These are phyloP conservation scores for Onychomys torridus DNA, from an alignment of 2,797 vertebrate genomes.

Conservation along the genomic window DNA sequence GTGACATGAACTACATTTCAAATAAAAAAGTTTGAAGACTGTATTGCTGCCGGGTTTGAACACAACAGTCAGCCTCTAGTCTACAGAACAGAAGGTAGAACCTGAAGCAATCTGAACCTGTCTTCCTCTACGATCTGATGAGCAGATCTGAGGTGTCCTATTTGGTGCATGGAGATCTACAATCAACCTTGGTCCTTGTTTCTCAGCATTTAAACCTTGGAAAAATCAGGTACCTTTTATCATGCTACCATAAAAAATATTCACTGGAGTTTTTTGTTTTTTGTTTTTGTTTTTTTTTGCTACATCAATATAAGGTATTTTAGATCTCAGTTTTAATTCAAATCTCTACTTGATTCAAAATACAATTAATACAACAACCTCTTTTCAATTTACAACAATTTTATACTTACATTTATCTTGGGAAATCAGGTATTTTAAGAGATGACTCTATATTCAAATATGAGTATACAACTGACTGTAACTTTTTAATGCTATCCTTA, in stretches of 20 bases:
- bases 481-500: conserved; percentile 25
- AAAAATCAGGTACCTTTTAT: neutral
- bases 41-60: neutral
- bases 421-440: neutral
- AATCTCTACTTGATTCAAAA: conserved; percentile 9
- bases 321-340: conserved; percentile 33
- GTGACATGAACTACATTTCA: neutral
- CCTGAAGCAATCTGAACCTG: neutral
- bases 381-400: conserved; percentile 20
- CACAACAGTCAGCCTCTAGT: neutral
- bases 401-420: neutral
- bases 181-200: neutral
- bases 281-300: neutral
- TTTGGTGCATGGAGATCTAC: neutral
- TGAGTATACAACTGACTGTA: neutral
- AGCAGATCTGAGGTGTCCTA: neutral
- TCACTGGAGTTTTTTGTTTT: neutral
- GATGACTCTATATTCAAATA: neutral
- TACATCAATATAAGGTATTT: neutral
- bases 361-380: neutral
- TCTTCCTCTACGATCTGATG: neutral
- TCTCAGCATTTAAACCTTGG: neutral
- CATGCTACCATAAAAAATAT: neutral
- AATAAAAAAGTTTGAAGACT: conserved; percentile 30
- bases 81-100: neutral